Evolutionary conservation across 2,113 vertebrate species (phyloP).

Genomic region (Anthoscopus minutus): DNA sequence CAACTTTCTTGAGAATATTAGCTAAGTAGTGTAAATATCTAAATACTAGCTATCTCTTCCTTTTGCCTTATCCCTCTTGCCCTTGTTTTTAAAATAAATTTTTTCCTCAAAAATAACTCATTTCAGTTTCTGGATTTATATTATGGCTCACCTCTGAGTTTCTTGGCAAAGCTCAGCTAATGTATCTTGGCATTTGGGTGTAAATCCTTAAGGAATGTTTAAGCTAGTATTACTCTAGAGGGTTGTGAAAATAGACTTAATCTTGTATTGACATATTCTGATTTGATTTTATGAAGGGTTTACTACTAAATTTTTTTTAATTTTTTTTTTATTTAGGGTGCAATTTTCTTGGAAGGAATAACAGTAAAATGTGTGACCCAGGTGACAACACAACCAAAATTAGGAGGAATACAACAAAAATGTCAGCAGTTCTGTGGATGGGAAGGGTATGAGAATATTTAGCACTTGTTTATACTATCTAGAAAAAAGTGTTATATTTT

Average conservation of each 20-base stretch:
- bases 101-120: neutral
- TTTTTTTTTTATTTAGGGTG: conserved; percentile 74
- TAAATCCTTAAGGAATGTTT: neutral
- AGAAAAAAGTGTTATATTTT: neutral
- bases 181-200: neutral
- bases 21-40: neutral
- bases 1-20: neutral
- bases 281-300: neutral
- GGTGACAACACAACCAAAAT: conserved; percentile 87
- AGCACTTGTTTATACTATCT: neutral
- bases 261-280: neutral
- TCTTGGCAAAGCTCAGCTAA: neutral
- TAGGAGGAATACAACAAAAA: conserved; percentile 87
- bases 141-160: neutral
- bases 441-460: conserved; percentile 81
- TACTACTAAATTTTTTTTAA: neutral
- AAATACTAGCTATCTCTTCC: neutral
- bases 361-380: conserved; percentile 89
- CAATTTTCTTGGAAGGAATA: conserved; percentile 92
- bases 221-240: neutral
- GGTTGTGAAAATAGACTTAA: neutral
- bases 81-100: neutral
- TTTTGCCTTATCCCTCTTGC: neutral
- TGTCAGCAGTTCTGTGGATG: conserved; percentile 93
- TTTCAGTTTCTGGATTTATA: neutral